Evolutionary conservation across 1,140 invertebrate genomes (phyloP).

Genomic region (Hermatobates lingyangjiaoensis): DNA sequence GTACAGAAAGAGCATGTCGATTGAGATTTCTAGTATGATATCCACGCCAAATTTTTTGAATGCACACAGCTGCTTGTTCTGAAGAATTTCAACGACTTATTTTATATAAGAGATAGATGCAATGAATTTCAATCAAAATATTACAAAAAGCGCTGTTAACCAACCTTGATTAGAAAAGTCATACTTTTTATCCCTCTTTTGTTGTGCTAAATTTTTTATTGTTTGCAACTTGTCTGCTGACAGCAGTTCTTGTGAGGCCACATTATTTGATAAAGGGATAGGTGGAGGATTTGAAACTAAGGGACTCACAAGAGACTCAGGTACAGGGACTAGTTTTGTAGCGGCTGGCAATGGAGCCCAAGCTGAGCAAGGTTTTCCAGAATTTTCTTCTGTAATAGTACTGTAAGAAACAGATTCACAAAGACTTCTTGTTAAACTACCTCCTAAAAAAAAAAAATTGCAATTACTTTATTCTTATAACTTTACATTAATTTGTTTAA

Average conservation of each 20-base stretch:
- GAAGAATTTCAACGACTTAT: conserved; percentile 9
- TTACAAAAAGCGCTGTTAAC: too few species aligned
- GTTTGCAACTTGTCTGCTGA: conserved; percentile 30
- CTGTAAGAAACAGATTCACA: not conserved
- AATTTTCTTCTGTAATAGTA: not conserved
- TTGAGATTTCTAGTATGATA: conserved; percentile 62
- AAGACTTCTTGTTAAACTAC: conserved; percentile 9
- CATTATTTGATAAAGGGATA: conserved; percentile 9
- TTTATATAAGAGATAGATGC: conserved; percentile 18
- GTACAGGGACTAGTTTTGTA: conserved; percentile 65
- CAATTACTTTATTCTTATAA: not conserved
- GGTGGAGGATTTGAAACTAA: conserved; percentile 31
- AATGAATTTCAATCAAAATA: too few species aligned
- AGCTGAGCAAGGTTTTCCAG: not conserved
- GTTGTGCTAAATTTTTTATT: conserved; percentile 32
- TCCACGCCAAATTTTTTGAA: conserved; percentile 76
- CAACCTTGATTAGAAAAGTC: conserved; percentile 17
- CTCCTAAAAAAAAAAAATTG: not conserved
- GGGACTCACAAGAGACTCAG: conserved; percentile 66
- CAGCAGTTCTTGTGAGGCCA: not conserved
- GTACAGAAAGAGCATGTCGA: conserved; percentile 46
- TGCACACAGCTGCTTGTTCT: conserved; percentile 48
- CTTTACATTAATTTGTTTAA: too few species aligned
- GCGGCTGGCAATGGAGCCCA: conserved; percentile 45
- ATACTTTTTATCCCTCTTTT: conserved; percentile 24